Evolutionary conservation across 2,113 vertebrate species (phyloP).

Genomic region (Misgurnus anguillicaudatus): DNA sequence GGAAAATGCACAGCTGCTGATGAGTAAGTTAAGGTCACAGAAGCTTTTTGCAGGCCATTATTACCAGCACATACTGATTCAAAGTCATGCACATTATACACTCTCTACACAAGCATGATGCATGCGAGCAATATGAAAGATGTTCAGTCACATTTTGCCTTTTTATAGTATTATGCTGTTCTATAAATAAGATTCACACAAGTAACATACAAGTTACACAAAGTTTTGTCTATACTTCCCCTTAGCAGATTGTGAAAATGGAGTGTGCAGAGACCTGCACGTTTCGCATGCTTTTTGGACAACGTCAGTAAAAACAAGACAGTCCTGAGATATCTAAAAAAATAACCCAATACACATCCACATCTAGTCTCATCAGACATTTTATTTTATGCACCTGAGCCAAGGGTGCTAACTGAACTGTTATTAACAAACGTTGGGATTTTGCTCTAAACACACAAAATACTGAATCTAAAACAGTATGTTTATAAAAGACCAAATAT

Average conservation of each 20-base stretch:
- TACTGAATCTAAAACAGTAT: conserved; percentile 5
- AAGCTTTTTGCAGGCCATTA: conserved; percentile 18
- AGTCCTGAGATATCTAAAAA: conserved; percentile 17
- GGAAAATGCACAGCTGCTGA: conserved; percentile 13
- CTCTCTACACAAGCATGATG: not conserved
- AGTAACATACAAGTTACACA: not conserved
- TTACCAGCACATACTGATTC: conserved; percentile 5
- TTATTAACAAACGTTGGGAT: not conserved
- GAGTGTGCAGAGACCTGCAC: not conserved
- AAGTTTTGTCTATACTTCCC: not conserved
- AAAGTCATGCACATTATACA: conserved; percentile 32
- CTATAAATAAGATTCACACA: not conserved
- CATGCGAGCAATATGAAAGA: not conserved
- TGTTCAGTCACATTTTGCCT: conserved; percentile 47
- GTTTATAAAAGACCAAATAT: not conserved
- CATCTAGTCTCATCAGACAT: not conserved
- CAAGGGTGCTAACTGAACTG: not conserved
- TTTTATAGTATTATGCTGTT: not conserved
- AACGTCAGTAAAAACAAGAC: conserved; percentile 9
- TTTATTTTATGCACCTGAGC: not conserved
- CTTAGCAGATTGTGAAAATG: not conserved
- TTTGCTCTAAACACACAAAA: conserved; percentile 20
- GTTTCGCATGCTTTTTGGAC: not conserved
- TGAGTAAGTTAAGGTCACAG: conserved; percentile 6
- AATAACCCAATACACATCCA: not conserved